A percentile compares a stretch with the other conserved stretches of the same genome.
phyloP scores from a whole-genome alignment of 2,113 vertebrate species.

The Nesoenas mayeri region DNA sequence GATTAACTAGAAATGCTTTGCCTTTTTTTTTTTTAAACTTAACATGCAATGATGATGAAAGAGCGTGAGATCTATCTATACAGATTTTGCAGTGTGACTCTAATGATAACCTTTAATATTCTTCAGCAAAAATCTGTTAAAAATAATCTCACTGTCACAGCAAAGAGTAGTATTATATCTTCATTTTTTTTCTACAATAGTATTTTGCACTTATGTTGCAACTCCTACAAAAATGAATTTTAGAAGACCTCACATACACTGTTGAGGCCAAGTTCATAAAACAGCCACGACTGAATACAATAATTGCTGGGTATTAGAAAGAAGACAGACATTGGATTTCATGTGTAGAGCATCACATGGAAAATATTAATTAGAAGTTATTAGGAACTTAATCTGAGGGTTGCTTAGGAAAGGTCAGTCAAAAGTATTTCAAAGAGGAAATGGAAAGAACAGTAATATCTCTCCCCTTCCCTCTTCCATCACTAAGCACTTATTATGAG shows the following conservation, averaged over 20 bases:
- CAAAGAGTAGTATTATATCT: background rate
- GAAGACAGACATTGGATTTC: background rate
- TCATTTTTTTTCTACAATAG: background rate
- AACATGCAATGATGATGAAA: background rate
- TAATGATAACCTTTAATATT: background rate
- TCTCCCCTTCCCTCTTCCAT: background rate
- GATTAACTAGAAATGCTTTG: background rate
- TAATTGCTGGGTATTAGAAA: background rate
- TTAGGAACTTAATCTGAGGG: background rate
- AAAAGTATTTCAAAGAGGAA: background rate
- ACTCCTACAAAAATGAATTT: background rate
- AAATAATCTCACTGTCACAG: background rate
- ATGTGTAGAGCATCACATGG: background rate
- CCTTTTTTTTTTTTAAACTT: background rate
- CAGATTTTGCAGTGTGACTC: background rate
- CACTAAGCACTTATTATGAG: background rate
- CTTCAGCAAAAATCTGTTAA: background rate
- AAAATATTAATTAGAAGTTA: constrained; percentile 22
- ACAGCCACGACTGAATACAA: background rate
- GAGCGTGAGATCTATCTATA: background rate
- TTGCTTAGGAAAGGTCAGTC: background rate
- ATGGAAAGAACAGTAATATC: background rate
- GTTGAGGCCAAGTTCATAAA: background rate
- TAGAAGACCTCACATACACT: background rate
- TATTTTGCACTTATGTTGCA: background rate